Conservation (phyloP, 2,113 vertebrate species). For the Ursus arctos region DNA sequence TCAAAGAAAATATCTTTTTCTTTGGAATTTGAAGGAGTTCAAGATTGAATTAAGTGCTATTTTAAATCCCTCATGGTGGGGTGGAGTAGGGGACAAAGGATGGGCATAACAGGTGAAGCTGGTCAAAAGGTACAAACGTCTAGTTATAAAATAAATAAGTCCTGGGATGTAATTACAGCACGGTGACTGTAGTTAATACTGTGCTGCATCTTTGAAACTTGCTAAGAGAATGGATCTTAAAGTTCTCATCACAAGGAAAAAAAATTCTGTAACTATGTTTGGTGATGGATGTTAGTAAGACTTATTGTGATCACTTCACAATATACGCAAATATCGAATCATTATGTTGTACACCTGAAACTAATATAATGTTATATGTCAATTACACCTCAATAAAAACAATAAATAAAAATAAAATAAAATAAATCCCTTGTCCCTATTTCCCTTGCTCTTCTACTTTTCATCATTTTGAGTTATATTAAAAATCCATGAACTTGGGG, state of each 20-base stretch:
- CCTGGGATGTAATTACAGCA: background rate
- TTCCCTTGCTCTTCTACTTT: background rate
- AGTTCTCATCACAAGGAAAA: background rate
- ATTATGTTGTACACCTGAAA: background rate
- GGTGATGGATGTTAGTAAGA: background rate
- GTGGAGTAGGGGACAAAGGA: fast-evolving
- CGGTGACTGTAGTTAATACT: background rate
- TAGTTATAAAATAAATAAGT: background rate
- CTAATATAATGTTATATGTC: background rate
- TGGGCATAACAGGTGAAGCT: background rate
- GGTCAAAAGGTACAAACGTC: background rate
- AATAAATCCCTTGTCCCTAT: background rate
- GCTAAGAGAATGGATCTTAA: background rate
- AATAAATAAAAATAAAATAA: background rate
- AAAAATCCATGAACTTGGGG: background rate
- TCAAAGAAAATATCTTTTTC: constrained; percentile 30
- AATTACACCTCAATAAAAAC: background rate
- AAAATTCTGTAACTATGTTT: background rate
- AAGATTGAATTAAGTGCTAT: background rate
- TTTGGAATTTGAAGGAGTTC: constrained; percentile 24
- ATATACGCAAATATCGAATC: background rate
- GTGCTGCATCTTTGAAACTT: background rate
- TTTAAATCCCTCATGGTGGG: background rate
- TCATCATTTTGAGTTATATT: background rate
- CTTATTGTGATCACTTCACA: background rate